Percentiles rank a stretch among this genome's conserved stretches.
Evolutionary conservation across 2,888 invertebrate genomes (phyloP).

Genomic region (Malacosoma neustria): DNA sequence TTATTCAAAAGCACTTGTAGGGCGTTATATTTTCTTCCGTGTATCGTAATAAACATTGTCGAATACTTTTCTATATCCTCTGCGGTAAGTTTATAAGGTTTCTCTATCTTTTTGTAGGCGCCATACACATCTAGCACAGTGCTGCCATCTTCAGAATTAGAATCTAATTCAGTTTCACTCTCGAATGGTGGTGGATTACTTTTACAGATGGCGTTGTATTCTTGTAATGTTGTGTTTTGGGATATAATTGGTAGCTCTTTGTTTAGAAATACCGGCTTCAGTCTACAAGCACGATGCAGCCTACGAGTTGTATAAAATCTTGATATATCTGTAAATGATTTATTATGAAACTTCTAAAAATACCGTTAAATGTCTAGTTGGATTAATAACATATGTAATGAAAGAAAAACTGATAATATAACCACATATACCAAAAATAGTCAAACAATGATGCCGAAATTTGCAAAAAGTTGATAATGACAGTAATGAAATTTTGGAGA

Average conservation of each 20-base stretch:
- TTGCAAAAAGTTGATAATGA: too few species aligned
- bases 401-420: too few species aligned
- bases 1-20: constrained; percentile 36
- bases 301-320: constrained; percentile 26
- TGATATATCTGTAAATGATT: constrained; percentile 26
- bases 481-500: too few species aligned
- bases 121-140: constrained; percentile 21
- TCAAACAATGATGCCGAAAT: too few species aligned
- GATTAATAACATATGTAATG: too few species aligned
- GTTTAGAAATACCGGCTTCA: constrained; percentile 28
- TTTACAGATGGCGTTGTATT: constrained; percentile 29
- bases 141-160: constrained; percentile 25
- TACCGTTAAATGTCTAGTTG: too few species aligned
- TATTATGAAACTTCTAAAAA: too few species aligned
- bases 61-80: constrained; percentile 36
- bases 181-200: neutral
- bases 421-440: too few species aligned
- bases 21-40: constrained; percentile 29
- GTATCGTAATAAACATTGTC: constrained; percentile 22
- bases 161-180: constrained; percentile 4
- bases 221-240: constrained; percentile 13
- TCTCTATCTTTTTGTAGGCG: constrained; percentile 6
- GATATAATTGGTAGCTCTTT: constrained; percentile 20
- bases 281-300: constrained; percentile 28
- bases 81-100: constrained; percentile 23